Base-by-base conservation (phyloP, 2,888 invertebrate genomes). In the Eumerus sabulonum region DNA sequence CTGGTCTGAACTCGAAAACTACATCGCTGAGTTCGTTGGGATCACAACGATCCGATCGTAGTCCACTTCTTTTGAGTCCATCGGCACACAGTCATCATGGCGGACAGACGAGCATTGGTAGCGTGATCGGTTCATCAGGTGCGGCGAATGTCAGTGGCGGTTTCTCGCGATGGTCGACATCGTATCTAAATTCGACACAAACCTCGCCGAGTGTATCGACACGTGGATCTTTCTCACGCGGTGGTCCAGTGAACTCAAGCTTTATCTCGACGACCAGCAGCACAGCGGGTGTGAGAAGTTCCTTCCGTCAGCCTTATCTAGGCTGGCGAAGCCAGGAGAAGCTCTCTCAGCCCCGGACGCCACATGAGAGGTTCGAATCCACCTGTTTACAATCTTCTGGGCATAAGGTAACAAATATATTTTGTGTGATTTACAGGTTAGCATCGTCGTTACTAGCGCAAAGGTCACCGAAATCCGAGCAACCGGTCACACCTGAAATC, bases 271-370 rank as follows among this genome's bases (percentile, higher is more conserved):
- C 91, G 51, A 93, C 93, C 82, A 91, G 91, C 63, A 93, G 93
- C 82, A 93, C 93, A 40, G 91, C 93, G 79, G 91, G 91, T 84
- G 84, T 88, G 53, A 84, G 90, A 57, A 88, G 86, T 79, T 95
- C 94, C 87, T 94, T 95, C 83, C 92, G 96, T 42, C 95, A 95
- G 87, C 96, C 96, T 0, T 97, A 97, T 90, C 91, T 97, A 77
- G 96, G 96, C 57, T 97, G 96, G 97, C 91, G 96, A 84, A 93
- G 93, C 86, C 95, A 96, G 88, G 96, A 96, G 89, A 92, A 95
- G 81, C 90, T 97, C 60, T 92, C 94, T 83, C 91, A 92, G 84
- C 95, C 95, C 1, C 91, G 96, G 85, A 95, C 96, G 72, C 96
- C 96, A 48, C 95, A 96, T 83, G 96, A 96, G 90, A 92, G 95